Conservation (phyloP, 2,113 vertebrate genomes). For the Python bivittatus region DNA sequence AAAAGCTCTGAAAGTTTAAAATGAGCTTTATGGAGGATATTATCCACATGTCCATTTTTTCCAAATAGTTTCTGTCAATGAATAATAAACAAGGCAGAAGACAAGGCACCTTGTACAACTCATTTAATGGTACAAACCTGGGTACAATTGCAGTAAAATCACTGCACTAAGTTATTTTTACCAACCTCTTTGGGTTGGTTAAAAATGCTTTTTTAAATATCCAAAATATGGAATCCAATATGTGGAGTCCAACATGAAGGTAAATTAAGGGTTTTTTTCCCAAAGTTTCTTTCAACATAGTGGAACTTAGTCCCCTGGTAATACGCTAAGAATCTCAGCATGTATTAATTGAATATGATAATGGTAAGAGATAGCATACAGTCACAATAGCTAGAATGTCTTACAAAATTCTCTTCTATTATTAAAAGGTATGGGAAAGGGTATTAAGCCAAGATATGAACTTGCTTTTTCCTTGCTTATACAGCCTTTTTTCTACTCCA, state of each 20-base stretch:
- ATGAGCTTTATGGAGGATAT: not conserved
- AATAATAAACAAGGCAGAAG: not conserved
- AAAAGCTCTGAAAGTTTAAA: not conserved
- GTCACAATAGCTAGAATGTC: no score
- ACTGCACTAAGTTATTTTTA: not conserved
- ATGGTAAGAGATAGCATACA: no score
- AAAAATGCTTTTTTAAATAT: not conserved
- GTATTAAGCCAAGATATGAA: not conserved
- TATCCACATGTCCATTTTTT: conserved; percentile 16
- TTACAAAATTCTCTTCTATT: not conserved
- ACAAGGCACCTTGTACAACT: not conserved
- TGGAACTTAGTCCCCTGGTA: no score
- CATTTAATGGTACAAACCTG: not conserved
- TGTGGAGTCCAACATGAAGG: not conserved
- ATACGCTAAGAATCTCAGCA: no score
- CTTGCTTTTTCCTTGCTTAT: not conserved
- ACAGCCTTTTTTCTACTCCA: not conserved
- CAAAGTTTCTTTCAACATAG: not conserved
- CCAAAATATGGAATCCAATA: not conserved
- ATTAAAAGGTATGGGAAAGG: no score
- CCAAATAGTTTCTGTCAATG: not conserved
- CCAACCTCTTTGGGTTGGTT: not conserved
- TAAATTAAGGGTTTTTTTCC: not conserved
- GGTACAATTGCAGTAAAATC: not conserved
- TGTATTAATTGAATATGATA: not conserved